Evolutionary conservation across 2,113 vertebrate genomes (phyloP).

Genomic region (Chionodraco myersi): DNA sequence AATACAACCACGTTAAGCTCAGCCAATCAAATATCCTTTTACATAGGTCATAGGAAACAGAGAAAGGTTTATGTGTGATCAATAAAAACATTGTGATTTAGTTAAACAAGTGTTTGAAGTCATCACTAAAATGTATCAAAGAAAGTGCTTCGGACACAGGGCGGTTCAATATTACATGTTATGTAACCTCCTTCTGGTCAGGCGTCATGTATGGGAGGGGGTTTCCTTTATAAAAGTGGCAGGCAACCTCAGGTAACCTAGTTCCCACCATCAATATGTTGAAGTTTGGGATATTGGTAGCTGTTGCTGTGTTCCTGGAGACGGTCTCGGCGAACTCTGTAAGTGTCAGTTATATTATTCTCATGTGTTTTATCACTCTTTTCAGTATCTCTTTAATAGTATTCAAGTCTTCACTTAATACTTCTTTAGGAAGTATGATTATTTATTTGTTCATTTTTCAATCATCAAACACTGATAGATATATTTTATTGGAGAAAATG

Average conservation of each 20-base stretch:
- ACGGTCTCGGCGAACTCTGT: constrained; percentile 77
- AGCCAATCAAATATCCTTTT: too few relatives aligned
- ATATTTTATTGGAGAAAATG: not conserved
- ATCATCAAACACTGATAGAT: not conserved
- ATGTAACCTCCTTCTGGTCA: constrained; percentile 17
- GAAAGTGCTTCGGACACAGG: not conserved
- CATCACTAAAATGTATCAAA: not conserved
- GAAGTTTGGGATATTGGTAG: constrained; percentile 73
- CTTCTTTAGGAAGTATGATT: too few relatives aligned
- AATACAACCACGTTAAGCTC: not conserved
- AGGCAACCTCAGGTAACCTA: not conserved
- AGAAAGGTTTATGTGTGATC: too few relatives aligned
- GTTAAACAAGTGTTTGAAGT: not conserved
- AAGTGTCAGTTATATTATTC: constrained; percentile 34
- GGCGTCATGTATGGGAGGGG: constrained; percentile 35
- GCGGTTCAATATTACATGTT: constrained; percentile 25
- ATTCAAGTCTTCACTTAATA: not conserved
- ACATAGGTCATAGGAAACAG: too few relatives aligned
- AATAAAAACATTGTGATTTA: too few relatives aligned
- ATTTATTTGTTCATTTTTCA: not conserved
- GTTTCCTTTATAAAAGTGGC: constrained; percentile 61
- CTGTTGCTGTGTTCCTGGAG: constrained; percentile 78
- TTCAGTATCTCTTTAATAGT: not conserved
- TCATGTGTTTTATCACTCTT: too few relatives aligned
- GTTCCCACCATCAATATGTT: constrained; percentile 76